These are phyloP conservation scores for Daptonema setosum DNA, from an alignment of 2,888 invertebrate species.

Conservation along the genomic window DNA sequence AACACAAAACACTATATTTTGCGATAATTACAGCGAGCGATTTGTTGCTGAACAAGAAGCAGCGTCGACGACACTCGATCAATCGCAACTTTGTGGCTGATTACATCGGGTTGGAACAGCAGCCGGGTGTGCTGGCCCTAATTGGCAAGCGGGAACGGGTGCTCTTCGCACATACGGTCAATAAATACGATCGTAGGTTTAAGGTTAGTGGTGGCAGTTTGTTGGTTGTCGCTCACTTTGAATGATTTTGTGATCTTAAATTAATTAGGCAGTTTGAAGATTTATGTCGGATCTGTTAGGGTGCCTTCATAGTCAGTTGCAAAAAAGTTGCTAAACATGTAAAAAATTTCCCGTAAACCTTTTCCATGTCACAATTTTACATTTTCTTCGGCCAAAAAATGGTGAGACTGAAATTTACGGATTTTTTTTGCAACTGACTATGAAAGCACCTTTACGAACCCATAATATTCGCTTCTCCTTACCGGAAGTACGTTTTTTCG, in stretches of 20 bases:
- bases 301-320: no score
- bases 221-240: no score
- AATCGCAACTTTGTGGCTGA: conserved; percentile 47
- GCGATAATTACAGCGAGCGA: conserved; percentile 32
- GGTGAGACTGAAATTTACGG: no score
- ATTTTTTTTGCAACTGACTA: not conserved
- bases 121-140: conserved; percentile 37
- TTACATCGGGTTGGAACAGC: conserved; percentile 44
- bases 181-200: conserved; percentile 44
- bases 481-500: not conserved
- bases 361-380: no score
- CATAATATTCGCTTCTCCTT: not conserved
- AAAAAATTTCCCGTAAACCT: no score
- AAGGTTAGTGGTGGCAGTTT: no score
- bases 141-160: conserved; percentile 43
- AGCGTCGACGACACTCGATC: conserved; percentile 40
- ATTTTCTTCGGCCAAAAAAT: no score
- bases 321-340: no score
- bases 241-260: no score
- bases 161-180: conserved; percentile 43
- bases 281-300: no score
- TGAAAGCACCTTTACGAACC: not conserved
- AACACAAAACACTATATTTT: no score
- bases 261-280: no score
- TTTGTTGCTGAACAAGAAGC: conserved; percentile 38